These are phyloP conservation scores for Ips nitidus DNA, from an alignment of 1,140 invertebrate species.

Conservation along the genomic window DNA sequence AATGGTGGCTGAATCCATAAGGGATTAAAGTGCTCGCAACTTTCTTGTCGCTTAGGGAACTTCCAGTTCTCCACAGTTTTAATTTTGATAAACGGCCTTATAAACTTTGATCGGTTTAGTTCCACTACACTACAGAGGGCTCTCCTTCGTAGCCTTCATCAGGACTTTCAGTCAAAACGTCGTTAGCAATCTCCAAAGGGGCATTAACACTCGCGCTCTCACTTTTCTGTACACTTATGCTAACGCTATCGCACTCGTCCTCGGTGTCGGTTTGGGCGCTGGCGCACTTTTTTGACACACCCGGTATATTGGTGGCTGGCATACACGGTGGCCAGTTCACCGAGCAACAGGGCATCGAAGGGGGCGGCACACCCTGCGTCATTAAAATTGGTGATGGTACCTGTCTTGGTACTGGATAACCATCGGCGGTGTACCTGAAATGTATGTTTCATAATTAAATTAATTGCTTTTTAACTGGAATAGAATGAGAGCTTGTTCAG, in stretches of 20 bases:
- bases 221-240: slow-evolving; percentile 29
- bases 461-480: too few species aligned
- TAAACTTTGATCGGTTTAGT: too few species aligned
- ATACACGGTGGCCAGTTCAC: slow-evolving; percentile 55
- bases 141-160: slow-evolving; percentile 87
- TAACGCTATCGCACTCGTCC: slow-evolving; percentile 49
- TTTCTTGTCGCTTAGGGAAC: slow-evolving; percentile 7
- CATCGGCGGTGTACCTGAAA: slow-evolving; percentile 39
- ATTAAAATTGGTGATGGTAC: slow-evolving; percentile 14
- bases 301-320: slow-evolving; percentile 42
- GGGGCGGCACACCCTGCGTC: slow-evolving; percentile 10
- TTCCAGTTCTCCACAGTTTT: background rate
- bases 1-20: slow-evolving; percentile 5
- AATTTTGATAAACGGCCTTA: too few species aligned
- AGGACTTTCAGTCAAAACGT: slow-evolving; percentile 76
- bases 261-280: slow-evolving; percentile 62
- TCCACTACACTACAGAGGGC: slow-evolving; percentile 48
- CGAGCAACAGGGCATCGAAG: slow-evolving; percentile 40
- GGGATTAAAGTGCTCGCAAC: slow-evolving; percentile 23
- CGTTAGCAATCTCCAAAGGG: slow-evolving; percentile 44
- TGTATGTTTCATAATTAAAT: background rate
- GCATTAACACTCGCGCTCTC: slow-evolving; percentile 10
- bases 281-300: slow-evolving; percentile 55
- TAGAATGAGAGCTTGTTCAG: too few species aligned
- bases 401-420: slow-evolving; percentile 35